Evolutionary conservation across 2,797 vertebrate genomes (phyloP).

Genomic region (Gambusia yucatana): DNA sequence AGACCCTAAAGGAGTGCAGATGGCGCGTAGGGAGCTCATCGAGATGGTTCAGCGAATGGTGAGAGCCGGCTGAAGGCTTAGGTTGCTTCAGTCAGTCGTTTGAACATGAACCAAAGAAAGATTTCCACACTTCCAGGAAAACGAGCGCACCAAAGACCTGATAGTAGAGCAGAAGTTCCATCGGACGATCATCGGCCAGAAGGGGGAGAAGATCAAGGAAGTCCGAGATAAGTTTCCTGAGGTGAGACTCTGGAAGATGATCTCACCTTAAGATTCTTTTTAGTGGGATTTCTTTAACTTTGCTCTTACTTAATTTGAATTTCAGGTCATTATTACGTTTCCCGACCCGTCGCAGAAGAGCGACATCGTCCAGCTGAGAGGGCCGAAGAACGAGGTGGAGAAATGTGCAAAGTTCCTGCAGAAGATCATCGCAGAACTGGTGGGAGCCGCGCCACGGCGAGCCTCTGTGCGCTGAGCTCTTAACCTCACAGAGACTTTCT

Average conservation of each 20-base stretch:
- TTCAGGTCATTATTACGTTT: constrained; percentile 87
- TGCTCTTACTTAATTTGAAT: constrained; percentile 1
- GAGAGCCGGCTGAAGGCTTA: constrained; percentile 38
- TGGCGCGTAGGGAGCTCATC: constrained; percentile 83
- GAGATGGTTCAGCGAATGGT: constrained; percentile 88
- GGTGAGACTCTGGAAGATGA: constrained; percentile 52
- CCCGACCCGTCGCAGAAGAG: constrained; percentile 85
- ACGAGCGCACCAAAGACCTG: constrained; percentile 85
- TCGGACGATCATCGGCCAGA: constrained; percentile 85
- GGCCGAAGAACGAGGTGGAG: constrained; percentile 87
- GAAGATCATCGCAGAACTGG: constrained; percentile 84
- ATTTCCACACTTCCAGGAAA: constrained; percentile 69
- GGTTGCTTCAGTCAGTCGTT: background rate
- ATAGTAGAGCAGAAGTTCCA: constrained; percentile 87
- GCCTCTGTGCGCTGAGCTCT: background rate
- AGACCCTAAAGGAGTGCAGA: constrained; percentile 84
- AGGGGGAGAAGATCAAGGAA: constrained; percentile 86
- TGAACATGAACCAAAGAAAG: background rate
- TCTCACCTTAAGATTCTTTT: background rate
- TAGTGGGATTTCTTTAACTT: constrained; percentile 4
- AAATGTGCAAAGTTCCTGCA: constrained; percentile 87
- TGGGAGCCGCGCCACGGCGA: constrained; percentile 35
- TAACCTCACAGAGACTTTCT: constrained; percentile 3
- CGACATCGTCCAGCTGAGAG: constrained; percentile 85
- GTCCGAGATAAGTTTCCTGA: constrained; percentile 87